These are phyloP conservation scores for Acanthococcus lagerstroemiae DNA, from an alignment of 2,888 invertebrate species.

Conservation along the genomic window DNA sequence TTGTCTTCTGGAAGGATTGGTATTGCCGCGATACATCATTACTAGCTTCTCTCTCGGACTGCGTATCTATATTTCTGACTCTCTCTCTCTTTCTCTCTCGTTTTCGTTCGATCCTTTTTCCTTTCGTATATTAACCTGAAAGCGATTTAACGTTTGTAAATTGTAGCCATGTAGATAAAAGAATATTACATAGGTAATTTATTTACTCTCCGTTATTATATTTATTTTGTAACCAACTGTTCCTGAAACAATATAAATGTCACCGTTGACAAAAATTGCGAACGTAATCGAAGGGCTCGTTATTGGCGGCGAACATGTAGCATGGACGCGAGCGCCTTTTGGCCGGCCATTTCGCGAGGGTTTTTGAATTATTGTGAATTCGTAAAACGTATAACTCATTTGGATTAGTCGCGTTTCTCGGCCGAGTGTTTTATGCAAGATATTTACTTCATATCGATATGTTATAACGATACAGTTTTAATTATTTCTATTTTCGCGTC, in stretches of 20 bases:
- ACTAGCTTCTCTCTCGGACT: slow-evolving; percentile 26
- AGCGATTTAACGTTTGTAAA: background rate
- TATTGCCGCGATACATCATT: slow-evolving; percentile 39
- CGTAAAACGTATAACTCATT: too few relatives aligned
- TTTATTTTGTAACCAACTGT: background rate
- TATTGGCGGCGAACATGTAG: too few relatives aligned
- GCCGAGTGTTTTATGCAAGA: too few relatives aligned
- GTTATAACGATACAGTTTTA: background rate
- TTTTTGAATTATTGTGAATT: too few relatives aligned
- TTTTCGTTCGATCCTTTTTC: background rate
- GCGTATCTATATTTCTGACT: background rate
- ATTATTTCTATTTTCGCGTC: too few relatives aligned
- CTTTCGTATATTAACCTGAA: background rate
- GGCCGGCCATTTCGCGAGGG: too few relatives aligned
- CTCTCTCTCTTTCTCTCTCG: background rate
- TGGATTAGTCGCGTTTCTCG: too few relatives aligned
- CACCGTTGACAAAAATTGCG: too few relatives aligned
- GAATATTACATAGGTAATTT: background rate
- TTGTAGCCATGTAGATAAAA: background rate
- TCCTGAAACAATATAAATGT: background rate
- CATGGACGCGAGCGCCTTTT: too few relatives aligned
- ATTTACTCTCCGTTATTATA: background rate
- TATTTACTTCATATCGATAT: background rate
- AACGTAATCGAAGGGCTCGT: too few relatives aligned
- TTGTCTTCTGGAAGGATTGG: slow-evolving; percentile 38